Percentiles rank a stretch among this genome's conserved stretches.
phyloP scores from a whole-genome alignment of 2,797 vertebrate genomes.

The Lerista edwardsae region DNA sequence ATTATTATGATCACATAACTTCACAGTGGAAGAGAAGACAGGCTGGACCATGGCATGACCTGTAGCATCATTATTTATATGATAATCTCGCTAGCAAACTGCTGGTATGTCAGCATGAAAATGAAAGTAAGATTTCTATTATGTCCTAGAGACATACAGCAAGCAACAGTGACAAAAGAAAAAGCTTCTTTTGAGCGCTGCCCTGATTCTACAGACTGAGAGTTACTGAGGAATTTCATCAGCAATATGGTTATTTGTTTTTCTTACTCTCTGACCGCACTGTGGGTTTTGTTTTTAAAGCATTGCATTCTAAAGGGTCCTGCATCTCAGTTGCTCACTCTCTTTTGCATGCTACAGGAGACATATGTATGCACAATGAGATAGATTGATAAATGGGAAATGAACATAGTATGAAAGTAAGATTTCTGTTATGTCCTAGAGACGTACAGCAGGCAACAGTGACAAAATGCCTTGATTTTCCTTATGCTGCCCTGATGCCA shows the following conservation, averaged over 20 bases:
- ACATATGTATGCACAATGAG: neutral
- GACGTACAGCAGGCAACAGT: too few relatives aligned
- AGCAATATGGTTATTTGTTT: neutral
- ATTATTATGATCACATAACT: constrained; percentile 35
- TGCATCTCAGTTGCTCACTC: neutral
- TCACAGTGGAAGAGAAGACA: neutral
- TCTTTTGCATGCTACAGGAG: neutral
- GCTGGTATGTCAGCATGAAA: constrained; percentile 51
- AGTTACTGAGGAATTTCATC: constrained; percentile 5
- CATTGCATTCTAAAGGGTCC: neutral
- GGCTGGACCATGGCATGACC: constrained; percentile 32
- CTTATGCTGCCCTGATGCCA: too few relatives aligned
- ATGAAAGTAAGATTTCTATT: constrained; percentile 61
- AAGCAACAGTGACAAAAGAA: constrained; percentile 55
- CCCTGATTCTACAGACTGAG: constrained; percentile 45
- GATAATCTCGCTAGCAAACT: constrained; percentile 41
- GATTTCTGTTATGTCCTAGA: too few relatives aligned
- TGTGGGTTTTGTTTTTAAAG: neutral
- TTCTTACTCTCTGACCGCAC: neutral
- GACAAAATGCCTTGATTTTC: too few relatives aligned
- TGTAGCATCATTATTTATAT: constrained; percentile 54
- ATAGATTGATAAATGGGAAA: neutral
- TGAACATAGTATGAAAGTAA: neutral
- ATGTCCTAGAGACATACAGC: constrained; percentile 62
- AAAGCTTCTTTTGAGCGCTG: constrained; percentile 45